Evolutionary conservation across 2,888 invertebrate genomes (phyloP).

Genomic region (Aplocera efformata): DNA sequence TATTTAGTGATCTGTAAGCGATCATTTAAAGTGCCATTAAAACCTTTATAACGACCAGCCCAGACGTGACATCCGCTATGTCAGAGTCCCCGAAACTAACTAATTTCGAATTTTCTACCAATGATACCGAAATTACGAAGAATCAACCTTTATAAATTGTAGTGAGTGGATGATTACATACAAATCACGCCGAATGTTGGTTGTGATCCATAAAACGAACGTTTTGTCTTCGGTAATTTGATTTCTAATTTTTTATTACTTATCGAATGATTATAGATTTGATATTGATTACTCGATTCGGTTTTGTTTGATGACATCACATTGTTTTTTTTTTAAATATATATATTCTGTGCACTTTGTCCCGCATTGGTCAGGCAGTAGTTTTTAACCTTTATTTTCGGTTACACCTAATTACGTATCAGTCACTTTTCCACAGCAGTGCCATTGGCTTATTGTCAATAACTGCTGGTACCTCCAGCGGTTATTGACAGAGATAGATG

Average conservation of each 20-base stretch:
- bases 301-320: conserved; percentile 20
- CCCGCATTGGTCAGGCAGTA: no score
- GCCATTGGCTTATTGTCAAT: no score
- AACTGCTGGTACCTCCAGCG: no score
- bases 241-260: conserved; percentile 27
- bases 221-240: conserved; percentile 23
- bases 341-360: no score
- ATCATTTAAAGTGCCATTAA: conserved; percentile 44
- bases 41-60: conserved; percentile 36
- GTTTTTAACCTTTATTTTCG: no score
- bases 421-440: no score
- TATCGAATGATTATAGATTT: conserved; percentile 21
- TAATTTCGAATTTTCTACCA: conserved; percentile 29
- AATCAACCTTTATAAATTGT: conserved; percentile 33
- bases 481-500: no score
- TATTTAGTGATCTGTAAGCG: conserved; percentile 36
- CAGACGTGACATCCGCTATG: conserved; percentile 44
- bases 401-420: no score
- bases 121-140: conserved; percentile 29
- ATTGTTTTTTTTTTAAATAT: background rate
- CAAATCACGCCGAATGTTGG: conserved; percentile 22
- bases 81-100: conserved; percentile 25
- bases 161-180: conserved; percentile 33
- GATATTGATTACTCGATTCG: conserved; percentile 20
- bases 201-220: conserved; percentile 26